These are phyloP conservation scores for Aythya baeri DNA, from an alignment of 2,113 vertebrate species.

Conservation along the genomic window DNA sequence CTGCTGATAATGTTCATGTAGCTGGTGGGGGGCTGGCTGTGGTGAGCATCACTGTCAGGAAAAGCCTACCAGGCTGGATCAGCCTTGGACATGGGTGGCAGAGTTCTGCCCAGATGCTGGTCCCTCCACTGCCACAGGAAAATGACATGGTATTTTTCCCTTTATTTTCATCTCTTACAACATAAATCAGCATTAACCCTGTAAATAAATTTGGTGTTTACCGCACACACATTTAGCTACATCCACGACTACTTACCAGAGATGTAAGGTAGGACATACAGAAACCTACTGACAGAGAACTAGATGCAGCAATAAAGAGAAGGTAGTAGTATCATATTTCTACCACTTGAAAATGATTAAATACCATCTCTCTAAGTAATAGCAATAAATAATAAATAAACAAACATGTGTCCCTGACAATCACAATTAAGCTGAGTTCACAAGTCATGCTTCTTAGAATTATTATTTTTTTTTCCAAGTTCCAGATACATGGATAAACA, in stretches of 20 bases:
- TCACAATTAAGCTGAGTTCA: background rate
- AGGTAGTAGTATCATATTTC: background rate
- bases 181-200: background rate
- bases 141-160: background rate
- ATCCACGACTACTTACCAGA: constrained; percentile 1
- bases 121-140: background rate
- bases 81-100: background rate
- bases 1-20: background rate
- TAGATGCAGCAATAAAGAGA: background rate
- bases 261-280: background rate
- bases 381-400: background rate
- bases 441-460: background rate
- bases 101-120: background rate
- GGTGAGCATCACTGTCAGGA: background rate
- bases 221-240: background rate
- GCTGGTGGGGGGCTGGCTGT: accelerated
- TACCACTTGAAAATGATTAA: background rate
- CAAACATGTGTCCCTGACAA: background rate
- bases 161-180: background rate
- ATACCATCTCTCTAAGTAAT: background rate
- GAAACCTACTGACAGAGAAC: background rate
- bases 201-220: background rate
- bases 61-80: background rate
- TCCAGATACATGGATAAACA: background rate
- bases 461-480: background rate